Evolutionary conservation across 2,888 invertebrate genomes (phyloP), one percentile per base, ranked within the genome.

Genomic region (Morpho helenor): DNA sequence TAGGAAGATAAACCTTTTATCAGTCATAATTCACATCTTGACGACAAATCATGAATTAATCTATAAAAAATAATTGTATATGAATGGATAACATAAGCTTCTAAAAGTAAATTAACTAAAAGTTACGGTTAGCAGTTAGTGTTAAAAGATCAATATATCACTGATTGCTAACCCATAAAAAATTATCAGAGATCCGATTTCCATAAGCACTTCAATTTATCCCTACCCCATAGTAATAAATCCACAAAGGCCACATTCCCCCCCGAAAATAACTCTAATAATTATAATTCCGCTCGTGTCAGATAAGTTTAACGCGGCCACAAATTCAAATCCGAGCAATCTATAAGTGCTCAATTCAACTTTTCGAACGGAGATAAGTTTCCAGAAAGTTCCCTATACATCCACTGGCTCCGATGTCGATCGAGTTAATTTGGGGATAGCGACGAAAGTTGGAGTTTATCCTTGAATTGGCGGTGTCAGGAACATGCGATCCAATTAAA

Each of bases 321-420:
- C 64, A 64, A 64, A 64, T 67, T 67, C 62, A 65, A 67, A 66
- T 67, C 62, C 63, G 44, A 51, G 60, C 64, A 58, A 67, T 67
- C 67, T 56, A 61, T 66, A 59, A 64, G 60, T 58, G 58, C 56
- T 56, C 64, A 60, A 75, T 75, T 69, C 72, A 74, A 75, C 68
- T 75, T 73, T 67, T 57, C 60, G 56, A 59, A 41, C 44, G 56
- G 58, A 73, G 72, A 74, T 74, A 74, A 75, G 74, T 72, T 73
- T 66, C 39, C 50, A 60, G 60, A 62, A 69, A 75, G 68, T 68
- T 70, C 67, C 54, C 67, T 66, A 70, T 74, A 73, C 68, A 72
- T 72, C 68, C 68, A 62, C 60, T 54, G 64, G 60, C 40, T 54
- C 5, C 31, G 31, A 31, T 31, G 31, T 31, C 31, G 31, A 31